Base-by-base conservation (phyloP, 2,888 invertebrate species). In the Leptothorax acervorum region DNA sequence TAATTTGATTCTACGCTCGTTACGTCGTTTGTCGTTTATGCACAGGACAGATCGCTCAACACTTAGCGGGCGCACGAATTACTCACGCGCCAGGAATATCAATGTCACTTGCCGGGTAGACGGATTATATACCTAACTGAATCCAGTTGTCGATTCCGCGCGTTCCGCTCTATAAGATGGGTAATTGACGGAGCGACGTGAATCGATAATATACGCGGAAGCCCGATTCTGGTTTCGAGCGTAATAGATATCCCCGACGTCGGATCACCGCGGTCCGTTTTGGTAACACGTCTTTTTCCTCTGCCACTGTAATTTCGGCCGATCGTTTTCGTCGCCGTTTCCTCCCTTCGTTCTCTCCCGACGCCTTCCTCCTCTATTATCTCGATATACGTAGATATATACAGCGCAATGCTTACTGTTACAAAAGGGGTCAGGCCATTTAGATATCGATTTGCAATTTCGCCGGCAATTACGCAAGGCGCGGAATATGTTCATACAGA, bases 361-460 rank as follows among this genome's bases (percentile, higher is more conserved):
- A 3, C 55, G 8, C 4, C 4, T 35, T n/a, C 8, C 57, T 9
- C 28, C 15, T n/a, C 35, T 18, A 48, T 79, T 79, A 70, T 79
- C 70, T 70, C 79, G 70, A 79, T 60, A 39, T 45, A 48, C 70
- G 48, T 39, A 35, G 79, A 79, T 60, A 60, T 70, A 79, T 70
- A 79, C 18, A 48, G 28, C 23, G 39, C 79, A 23, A 79, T 79
- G 79, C 70, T 68, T 70, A 60, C 70, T 28, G 23, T 51, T 79
- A 70, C 70, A 79, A 70, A 70, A 28, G 71, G 74, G 74, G 71
- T 71, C 85, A 81, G 76, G 71, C 88, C 88, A 89, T 91, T 92
- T 90, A 89, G 89, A 88, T 92, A 92, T 92, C 92, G 92, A 92
- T 91, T 92, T 89, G 86, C 92, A 90, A 92, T 92, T 92, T 90